These are phyloP conservation scores for Rhinichthys klamathensis DNA, from an alignment of 2,113 vertebrate species.

Conservation along the genomic window DNA sequence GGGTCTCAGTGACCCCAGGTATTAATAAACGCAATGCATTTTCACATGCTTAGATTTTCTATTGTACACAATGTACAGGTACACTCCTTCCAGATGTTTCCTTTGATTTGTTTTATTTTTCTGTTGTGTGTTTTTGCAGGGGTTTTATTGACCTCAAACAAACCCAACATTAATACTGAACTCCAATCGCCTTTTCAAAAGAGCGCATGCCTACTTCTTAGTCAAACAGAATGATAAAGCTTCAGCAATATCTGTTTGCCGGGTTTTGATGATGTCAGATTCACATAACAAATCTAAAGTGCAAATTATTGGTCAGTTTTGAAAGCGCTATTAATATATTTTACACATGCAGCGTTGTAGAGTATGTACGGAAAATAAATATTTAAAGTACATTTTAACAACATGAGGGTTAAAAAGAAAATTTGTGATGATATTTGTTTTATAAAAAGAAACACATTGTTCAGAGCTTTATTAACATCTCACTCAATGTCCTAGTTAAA, in stretches of 20 bases:
- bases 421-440: not conserved
- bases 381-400: not conserved
- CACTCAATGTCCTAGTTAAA: constrained; percentile 44
- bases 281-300: not conserved
- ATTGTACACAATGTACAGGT: not conserved
- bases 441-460: not conserved
- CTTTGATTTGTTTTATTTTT: not conserved
- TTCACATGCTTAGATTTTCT: not conserved
- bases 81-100: not conserved
- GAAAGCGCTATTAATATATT: not conserved
- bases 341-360: not conserved
- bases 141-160: not conserved
- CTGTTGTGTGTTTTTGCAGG: not conserved
- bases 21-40: not conserved
- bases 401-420: not conserved
- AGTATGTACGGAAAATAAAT: not conserved
- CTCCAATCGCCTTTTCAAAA: constrained; percentile 4
- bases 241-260: not conserved
- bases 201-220: not conserved
- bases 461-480: constrained; percentile 9
- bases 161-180: not conserved
- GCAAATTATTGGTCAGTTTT: not conserved
- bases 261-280: not conserved
- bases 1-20: not conserved
- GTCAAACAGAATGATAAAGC: constrained; percentile 1